Conservation (phyloP, 2,888 invertebrate genomes). For the Drosophila lacicola region DNA sequence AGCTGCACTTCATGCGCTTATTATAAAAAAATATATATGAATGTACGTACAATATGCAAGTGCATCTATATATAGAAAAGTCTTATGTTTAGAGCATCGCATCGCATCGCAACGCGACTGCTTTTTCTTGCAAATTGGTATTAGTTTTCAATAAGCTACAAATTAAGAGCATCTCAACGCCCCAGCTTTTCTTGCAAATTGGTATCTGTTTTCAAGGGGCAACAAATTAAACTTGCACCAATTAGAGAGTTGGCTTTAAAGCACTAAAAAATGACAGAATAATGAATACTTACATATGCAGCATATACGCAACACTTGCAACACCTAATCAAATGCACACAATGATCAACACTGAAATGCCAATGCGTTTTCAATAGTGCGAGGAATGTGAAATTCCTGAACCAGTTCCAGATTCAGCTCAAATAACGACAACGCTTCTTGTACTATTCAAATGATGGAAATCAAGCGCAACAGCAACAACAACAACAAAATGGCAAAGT, state of each 20-base stretch:
- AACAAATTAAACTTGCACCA: neutral
- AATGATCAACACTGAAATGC: slow-evolving; percentile 43
- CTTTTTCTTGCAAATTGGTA: no score
- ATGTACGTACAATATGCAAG: no score
- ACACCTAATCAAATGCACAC: slow-evolving; percentile 38
- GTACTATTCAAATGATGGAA: slow-evolving; percentile 63
- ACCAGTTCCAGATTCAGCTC: slow-evolving; percentile 48
- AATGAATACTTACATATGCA: neutral
- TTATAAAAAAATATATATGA: no score
- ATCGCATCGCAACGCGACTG: no score
- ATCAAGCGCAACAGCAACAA: slow-evolving; percentile 47
- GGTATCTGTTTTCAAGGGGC: no score
- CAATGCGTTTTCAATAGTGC: slow-evolving; percentile 46
- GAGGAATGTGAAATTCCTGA: slow-evolving; percentile 51
- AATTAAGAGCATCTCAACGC: no score
- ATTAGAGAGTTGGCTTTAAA: neutral
- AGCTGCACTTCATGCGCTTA: neutral
- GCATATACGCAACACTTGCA: slow-evolving; percentile 1
- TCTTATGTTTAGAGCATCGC: no score
- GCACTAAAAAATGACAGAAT: neutral
- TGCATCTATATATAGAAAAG: no score
- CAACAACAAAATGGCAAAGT: slow-evolving; percentile 60
- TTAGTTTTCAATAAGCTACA: no score
- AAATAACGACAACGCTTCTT: slow-evolving; percentile 58
- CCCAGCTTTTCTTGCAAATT: no score